Percentiles rank a stretch among this genome's conserved stretches.
phyloP scores from a whole-genome alignment of 2,113 vertebrate species.

The Prietella phreatophila region DNA sequence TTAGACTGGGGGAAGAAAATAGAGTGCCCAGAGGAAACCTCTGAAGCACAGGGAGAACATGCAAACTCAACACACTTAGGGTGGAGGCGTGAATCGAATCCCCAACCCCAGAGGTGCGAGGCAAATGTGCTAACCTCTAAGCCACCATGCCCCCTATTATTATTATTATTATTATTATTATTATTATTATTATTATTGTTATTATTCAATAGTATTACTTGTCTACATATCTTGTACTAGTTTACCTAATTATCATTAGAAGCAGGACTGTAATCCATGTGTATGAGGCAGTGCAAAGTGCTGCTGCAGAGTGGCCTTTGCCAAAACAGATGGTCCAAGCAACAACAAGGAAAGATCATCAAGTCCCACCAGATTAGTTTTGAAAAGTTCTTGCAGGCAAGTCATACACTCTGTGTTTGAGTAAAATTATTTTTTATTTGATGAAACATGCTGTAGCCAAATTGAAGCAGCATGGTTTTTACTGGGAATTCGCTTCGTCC shows the following conservation, averaged over 20 bases:
- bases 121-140: too few species aligned
- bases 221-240: conserved; percentile 2
- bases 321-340: conserved; percentile 40
- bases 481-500: conserved; percentile 33
- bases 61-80: too few species aligned
- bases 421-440: conserved; percentile 48
- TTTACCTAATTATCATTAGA: conserved; percentile 23
- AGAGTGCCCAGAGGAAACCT: too few species aligned
- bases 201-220: not conserved
- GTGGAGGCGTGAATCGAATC: too few species aligned
- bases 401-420: conserved; percentile 47
- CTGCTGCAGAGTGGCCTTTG: conserved; percentile 27
- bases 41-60: too few species aligned
- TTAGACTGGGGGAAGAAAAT: too few species aligned
- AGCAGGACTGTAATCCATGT: conserved; percentile 30
- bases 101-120: too few species aligned
- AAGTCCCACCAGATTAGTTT: conserved; percentile 50
- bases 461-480: conserved; percentile 55
- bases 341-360: conserved; percentile 41
- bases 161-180: too few species aligned
- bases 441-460: conserved; percentile 52
- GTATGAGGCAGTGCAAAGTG: conserved; percentile 38
- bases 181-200: not conserved
- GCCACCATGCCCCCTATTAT: too few species aligned
- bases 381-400: conserved; percentile 51